These are phyloP conservation scores for Clarias batrachus DNA, from an alignment of 2,113 vertebrate species.

Conservation along the genomic window DNA sequence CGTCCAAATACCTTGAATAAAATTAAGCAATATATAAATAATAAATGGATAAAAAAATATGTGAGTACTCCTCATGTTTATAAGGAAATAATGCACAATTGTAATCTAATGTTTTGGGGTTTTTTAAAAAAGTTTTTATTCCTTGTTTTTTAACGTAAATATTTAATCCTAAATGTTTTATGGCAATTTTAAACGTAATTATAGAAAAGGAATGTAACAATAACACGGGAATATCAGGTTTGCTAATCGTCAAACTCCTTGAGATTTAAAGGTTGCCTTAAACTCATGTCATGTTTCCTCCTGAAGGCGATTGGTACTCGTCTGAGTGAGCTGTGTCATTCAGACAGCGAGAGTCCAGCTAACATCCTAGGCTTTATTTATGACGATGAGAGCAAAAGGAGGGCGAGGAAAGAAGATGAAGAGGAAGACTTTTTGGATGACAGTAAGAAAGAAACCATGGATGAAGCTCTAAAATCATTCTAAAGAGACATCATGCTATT, in stretches of 20 bases:
- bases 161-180: no score
- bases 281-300: neutral
- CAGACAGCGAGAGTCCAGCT: constrained; percentile 93
- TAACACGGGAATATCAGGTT: neutral
- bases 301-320: constrained; percentile 88
- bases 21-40: neutral
- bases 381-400: constrained; percentile 94
- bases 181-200: no score
- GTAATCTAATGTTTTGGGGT: no score
- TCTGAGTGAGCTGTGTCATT: constrained; percentile 91
- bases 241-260: neutral
- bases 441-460: constrained; percentile 85
- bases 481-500: neutral
- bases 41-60: neutral
- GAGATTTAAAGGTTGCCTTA: neutral
- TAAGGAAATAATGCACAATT: neutral
- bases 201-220: neutral
- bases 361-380: constrained; percentile 95
- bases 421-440: constrained; percentile 99
- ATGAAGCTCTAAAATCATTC: neutral
- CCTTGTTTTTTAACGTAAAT: no score
- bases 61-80: neutral
- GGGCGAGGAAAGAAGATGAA: constrained; percentile 93
- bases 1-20: neutral
- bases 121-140: no score